These are phyloP conservation scores for Uromys caudimaculatus DNA, from an alignment of 2,797 vertebrate species.

Conservation along the genomic window DNA sequence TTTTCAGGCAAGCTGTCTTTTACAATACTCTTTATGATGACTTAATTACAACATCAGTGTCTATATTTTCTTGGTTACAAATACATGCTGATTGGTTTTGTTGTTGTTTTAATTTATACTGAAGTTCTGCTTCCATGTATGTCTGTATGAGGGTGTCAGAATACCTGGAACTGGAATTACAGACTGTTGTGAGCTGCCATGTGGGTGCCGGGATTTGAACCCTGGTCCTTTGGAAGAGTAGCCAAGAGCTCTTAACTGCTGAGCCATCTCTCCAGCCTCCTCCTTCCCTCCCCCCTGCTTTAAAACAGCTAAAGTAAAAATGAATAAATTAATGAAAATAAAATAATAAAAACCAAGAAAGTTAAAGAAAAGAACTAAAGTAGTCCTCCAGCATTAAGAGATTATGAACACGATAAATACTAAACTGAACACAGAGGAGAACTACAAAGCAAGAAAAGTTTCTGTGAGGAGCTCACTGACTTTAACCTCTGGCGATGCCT, in stretches of 20 bases:
- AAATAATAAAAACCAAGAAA: no score
- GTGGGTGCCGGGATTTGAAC: not conserved
- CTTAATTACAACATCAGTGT: constrained; percentile 56
- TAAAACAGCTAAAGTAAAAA: constrained; percentile 52
- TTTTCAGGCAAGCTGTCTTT: constrained; percentile 69
- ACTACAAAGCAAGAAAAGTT: not conserved
- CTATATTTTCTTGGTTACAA: constrained; percentile 62
- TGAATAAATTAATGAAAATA: no score
- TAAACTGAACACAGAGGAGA: constrained; percentile 15
- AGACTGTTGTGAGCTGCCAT: not conserved
- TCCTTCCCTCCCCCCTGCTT: not conserved
- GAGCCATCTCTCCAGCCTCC: not conserved
- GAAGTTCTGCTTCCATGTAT: not conserved
- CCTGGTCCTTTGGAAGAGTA: no score
- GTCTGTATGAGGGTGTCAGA: not conserved
- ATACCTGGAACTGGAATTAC: not conserved
- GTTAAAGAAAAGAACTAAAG: constrained; percentile 37
- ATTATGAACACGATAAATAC: constrained; percentile 44
- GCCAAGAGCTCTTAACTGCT: not conserved
- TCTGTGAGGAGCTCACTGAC: constrained; percentile 3
- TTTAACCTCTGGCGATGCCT: not conserved
- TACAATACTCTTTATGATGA: constrained; percentile 66
- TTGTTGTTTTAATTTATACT: not conserved
- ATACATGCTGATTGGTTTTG: constrained; percentile 55
- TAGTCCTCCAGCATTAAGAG: constrained; percentile 52